Conservation (phyloP, 2,888 invertebrate genomes). For the Metopia argyrocephala region DNA sequence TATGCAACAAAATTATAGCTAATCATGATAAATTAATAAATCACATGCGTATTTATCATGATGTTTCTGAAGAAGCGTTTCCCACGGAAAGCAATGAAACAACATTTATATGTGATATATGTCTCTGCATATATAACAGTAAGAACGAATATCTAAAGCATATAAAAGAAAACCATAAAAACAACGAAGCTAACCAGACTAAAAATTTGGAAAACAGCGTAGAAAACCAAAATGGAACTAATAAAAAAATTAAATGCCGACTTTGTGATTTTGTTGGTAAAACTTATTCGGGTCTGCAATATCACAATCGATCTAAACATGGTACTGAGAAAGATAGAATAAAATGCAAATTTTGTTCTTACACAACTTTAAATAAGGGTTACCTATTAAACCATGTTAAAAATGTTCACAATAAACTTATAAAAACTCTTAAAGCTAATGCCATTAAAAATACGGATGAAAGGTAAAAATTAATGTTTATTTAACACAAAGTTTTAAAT, state of each 20-base stretch:
- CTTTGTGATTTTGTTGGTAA: conserved; percentile 47
- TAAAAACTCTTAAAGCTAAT: conserved; percentile 40
- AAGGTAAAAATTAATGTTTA: not conserved
- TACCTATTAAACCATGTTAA: conserved; percentile 44
- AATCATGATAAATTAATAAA: conserved; percentile 24
- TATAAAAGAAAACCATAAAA: conserved; percentile 31
- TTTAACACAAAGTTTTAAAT: too few relatives aligned
- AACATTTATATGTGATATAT: conserved; percentile 1
- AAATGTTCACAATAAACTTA: conserved; percentile 32
- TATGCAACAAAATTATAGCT: conserved; percentile 21
- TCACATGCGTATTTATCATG: conserved; percentile 42
- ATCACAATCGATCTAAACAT: conserved; percentile 52
- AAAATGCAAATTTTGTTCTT: conserved; percentile 51
- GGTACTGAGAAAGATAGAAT: conserved; percentile 51
- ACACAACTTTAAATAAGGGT: conserved; percentile 33
- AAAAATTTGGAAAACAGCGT: too few relatives aligned
- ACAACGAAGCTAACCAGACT: too few relatives aligned
- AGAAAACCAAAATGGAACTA: conserved; percentile 3
- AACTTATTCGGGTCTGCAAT: conserved; percentile 41
- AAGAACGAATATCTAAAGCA: conserved; percentile 37
- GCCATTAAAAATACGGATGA: not conserved
- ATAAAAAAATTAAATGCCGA: conserved; percentile 40
- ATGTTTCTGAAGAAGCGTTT: not conserved
- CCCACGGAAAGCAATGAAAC: too few relatives aligned
- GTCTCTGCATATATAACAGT: conserved; percentile 32